These are phyloP conservation scores for Catonia carolina DNA, from an alignment of 2,888 invertebrate genomes.

Conservation along the genomic window DNA sequence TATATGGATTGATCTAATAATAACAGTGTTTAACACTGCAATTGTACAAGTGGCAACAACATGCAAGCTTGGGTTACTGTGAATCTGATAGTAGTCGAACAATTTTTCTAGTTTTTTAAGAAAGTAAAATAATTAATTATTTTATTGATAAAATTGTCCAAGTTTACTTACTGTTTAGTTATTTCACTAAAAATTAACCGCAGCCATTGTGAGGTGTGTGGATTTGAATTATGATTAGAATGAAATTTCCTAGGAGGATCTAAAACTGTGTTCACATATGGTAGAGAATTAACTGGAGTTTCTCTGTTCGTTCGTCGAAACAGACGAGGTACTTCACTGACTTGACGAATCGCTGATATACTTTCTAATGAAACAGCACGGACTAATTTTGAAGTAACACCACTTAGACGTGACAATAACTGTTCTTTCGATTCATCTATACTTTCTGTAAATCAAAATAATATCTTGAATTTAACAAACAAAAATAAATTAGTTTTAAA, in stretches of 20 bases:
- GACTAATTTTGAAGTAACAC: constrained; percentile 22
- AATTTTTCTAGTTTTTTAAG: too few relatives aligned
- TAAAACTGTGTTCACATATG: constrained; percentile 64
- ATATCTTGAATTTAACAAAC: background rate
- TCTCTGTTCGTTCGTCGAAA: constrained; percentile 89
- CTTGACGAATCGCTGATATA: constrained; percentile 63
- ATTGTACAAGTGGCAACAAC: too few relatives aligned
- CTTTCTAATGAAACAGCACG: constrained; percentile 40
- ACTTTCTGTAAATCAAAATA: constrained; percentile 25
- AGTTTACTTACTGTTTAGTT: constrained; percentile 44
- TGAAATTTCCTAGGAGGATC: constrained; percentile 55
- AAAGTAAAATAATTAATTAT: too few relatives aligned
- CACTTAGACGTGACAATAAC: constrained; percentile 22
- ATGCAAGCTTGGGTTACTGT: too few relatives aligned
- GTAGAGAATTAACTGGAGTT: constrained; percentile 70
- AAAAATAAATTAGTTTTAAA: constrained; percentile 1
- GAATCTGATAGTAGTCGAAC: too few relatives aligned
- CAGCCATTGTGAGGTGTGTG: constrained; percentile 32
- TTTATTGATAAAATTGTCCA: too few relatives aligned
- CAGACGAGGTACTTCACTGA: constrained; percentile 87
- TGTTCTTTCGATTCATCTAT: constrained; percentile 25
- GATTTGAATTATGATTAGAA: constrained; percentile 46
- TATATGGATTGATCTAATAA: too few relatives aligned
- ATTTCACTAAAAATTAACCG: constrained; percentile 32
- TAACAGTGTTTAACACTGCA: too few relatives aligned